Evolutionary conservation across 1,140 invertebrate genomes (phyloP).

Genomic region (Agrilus planipennis): DNA sequence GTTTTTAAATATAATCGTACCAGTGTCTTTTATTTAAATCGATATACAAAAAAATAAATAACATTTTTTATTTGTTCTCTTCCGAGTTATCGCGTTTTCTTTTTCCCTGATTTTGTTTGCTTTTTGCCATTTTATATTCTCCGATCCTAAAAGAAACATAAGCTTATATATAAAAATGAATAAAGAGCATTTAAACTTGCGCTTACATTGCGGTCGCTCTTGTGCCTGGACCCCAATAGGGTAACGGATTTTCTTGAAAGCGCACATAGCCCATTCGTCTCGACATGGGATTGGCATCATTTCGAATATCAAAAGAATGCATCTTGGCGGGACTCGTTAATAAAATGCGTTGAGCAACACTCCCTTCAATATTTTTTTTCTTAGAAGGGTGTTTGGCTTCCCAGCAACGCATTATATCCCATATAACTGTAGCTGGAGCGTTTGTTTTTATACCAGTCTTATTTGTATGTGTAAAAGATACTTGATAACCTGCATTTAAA

Average conservation of each 20-base stretch:
- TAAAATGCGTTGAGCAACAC: conserved; percentile 46
- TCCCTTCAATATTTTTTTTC: conserved; percentile 41
- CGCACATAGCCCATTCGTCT: conserved; percentile 58
- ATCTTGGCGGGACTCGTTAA: conserved; percentile 32
- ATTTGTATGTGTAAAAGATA: conserved; percentile 84
- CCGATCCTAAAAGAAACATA: conserved; percentile 40
- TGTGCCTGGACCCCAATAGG: conserved; percentile 82
- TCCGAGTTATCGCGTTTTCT: conserved; percentile 23
- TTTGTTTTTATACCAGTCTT: conserved; percentile 88
- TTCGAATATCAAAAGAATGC: conserved; percentile 52
- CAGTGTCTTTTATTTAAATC: too few species aligned
- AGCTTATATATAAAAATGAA: not conserved
- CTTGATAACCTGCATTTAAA: conserved; percentile 83
- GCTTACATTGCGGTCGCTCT: conserved; percentile 54
- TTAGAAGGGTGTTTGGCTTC: conserved; percentile 51
- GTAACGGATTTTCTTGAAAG: conserved; percentile 78
- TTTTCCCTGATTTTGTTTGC: conserved; percentile 47
- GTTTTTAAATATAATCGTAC: too few species aligned
- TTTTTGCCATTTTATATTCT: conserved; percentile 45
- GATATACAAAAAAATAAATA: too few species aligned
- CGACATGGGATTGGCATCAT: conserved; percentile 68
- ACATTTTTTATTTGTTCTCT: conserved; percentile 8
- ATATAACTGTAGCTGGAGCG: conserved; percentile 75
- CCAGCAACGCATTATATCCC: conserved; percentile 88
- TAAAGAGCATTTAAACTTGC: conserved; percentile 3